Evolutionary conservation across 2,113 vertebrate species (phyloP).

Genomic region (Triplophysa siluroides): DNA sequence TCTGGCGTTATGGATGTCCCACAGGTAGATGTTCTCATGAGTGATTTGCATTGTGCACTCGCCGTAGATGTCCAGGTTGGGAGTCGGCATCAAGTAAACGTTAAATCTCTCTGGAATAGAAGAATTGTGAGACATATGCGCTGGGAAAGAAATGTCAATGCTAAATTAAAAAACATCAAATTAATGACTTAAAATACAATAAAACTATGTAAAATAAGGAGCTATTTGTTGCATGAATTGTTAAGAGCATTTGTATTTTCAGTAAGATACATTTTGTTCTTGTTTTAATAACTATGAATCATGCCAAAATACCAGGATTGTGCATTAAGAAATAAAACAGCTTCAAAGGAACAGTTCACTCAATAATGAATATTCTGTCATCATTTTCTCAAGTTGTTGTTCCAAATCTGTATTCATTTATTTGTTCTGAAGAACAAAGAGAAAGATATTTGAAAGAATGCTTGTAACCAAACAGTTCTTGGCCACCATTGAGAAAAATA

Average conservation of each 20-base stretch:
- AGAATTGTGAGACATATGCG: neutral
- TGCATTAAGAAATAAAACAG: neutral
- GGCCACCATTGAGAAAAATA: no score
- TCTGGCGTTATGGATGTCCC: conserved; percentile 97
- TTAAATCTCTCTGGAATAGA: conserved; percentile 90
- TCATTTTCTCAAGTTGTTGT: neutral
- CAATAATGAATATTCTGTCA: neutral
- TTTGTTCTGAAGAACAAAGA: no score
- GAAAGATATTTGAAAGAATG: no score
- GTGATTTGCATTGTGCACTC: conserved; percentile 99
- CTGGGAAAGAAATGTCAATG: no score
- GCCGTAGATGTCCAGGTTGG: conserved; percentile 98
- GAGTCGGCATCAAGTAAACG: conserved; percentile 97
- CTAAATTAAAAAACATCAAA: no score
- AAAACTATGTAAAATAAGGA: no score
- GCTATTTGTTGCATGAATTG: no score
- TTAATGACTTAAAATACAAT: no score
- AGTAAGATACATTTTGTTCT: no score
- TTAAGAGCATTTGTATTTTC: neutral
- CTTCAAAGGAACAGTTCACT: no score
- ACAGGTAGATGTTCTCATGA: conserved; percentile 98
- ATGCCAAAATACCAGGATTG: neutral
- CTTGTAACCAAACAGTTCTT: no score
- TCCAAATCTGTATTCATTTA: no score
- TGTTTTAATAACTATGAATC: neutral